These are phyloP conservation scores for Drosophila nr. perissopoda DNA, from an alignment of 2,888 invertebrate genomes.

Conservation along the genomic window DNA sequence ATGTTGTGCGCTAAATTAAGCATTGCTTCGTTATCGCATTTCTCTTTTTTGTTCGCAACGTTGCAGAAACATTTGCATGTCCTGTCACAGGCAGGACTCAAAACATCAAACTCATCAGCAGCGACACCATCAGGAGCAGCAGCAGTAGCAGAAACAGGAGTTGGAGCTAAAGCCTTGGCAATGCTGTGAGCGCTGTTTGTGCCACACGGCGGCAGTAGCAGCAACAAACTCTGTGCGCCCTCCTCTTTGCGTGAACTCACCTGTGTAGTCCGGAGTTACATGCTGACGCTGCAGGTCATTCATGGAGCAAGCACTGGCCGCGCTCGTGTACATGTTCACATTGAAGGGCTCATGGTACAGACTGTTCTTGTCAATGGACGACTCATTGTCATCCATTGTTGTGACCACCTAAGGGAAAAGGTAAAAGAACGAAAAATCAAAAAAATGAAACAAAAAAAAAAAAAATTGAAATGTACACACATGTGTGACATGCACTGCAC, in stretches of 20 bases:
- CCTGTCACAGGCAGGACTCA: conserved; percentile 75
- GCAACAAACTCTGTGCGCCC: conserved; percentile 33
- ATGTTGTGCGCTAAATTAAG: conserved; percentile 80
- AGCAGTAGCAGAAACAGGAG: not conserved
- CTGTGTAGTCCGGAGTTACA: conserved; percentile 87
- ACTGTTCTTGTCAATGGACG: conserved; percentile 85
- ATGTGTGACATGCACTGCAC: conserved; percentile 10
- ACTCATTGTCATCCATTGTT: conserved; percentile 85
- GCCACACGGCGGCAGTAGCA: conserved; percentile 38
- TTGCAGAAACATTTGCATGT: conserved; percentile 75
- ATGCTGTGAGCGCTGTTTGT: conserved; percentile 52
- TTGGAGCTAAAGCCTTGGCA: conserved; percentile 30
- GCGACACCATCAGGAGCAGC: conserved; percentile 57
- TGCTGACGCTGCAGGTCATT: conserved; percentile 85
- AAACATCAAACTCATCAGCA: conserved; percentile 79
- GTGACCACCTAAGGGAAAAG: conserved; percentile 81
- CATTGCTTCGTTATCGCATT: conserved; percentile 60
- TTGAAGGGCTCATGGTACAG: conserved; percentile 86
- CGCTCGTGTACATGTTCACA: conserved; percentile 85
- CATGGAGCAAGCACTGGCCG: conserved; percentile 85
- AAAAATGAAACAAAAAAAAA: conserved; percentile 6
- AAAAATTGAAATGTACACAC: conserved; percentile 13
- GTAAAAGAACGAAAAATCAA: conserved; percentile 30
- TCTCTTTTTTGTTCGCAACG: conserved; percentile 25
- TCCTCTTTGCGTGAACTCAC: conserved; percentile 82